Percentiles rank a stretch among this genome's conserved stretches.
phyloP scores from a whole-genome alignment of 2,888 invertebrate species.

The Caenorhabditis becei region DNA sequence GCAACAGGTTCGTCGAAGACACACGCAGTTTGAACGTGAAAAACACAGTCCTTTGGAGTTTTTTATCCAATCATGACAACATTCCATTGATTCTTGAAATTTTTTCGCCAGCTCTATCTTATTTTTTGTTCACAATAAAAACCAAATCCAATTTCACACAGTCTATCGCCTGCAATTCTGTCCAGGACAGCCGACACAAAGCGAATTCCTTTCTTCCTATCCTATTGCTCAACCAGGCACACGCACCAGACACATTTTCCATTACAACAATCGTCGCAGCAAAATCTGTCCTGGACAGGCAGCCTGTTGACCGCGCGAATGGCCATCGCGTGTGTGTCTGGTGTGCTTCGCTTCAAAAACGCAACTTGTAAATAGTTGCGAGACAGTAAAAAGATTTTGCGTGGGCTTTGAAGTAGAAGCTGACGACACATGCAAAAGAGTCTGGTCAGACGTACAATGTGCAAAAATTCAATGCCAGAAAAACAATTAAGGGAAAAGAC shows the following conservation, averaged over 20 bases:
- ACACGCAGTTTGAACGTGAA: no score
- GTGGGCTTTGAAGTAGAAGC: no score
- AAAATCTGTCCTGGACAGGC: slow-evolving; percentile 46
- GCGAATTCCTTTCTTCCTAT: not conserved
- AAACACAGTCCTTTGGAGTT: no score
- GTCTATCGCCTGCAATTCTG: not conserved
- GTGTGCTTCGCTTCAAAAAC: slow-evolving; percentile 7
- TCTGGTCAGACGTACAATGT: no score
- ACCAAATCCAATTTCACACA: not conserved
- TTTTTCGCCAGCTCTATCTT: not conserved
- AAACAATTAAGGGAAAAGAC: no score
- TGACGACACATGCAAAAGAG: no score
- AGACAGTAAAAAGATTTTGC: slow-evolving; percentile 1
- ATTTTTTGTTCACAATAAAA: no score
- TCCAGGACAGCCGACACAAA: not conserved
- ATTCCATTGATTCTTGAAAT: not conserved
- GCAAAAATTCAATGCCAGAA: no score
- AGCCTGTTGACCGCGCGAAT: slow-evolving; percentile 27
- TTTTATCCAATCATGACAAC: no score
- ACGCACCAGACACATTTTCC: not conserved
- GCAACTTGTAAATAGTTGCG: slow-evolving; percentile 18
- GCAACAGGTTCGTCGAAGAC: no score
- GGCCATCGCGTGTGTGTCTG: slow-evolving; percentile 3
- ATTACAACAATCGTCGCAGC: not conserved
- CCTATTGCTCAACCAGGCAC: not conserved